A percentile compares a stretch with the other conserved stretches of the same genome.
phyloP scores from a whole-genome alignment of 2,888 invertebrate genomes.

The Flexamia atlantica region DNA sequence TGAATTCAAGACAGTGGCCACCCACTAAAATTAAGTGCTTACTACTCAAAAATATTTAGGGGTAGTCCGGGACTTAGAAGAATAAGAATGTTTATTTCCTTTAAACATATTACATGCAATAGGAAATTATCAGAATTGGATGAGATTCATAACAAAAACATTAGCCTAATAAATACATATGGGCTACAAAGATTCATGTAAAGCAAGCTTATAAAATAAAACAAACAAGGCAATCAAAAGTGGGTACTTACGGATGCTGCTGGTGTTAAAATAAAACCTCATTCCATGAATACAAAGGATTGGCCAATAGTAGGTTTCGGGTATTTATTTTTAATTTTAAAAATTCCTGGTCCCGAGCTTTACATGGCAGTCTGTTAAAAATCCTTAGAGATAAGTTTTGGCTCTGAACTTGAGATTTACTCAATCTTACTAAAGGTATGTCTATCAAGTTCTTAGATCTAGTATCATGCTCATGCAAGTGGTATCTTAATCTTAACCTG shows the following conservation, averaged over 20 bases:
- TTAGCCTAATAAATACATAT: too few species aligned
- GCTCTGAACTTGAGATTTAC: background rate
- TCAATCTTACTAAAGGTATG: too few species aligned
- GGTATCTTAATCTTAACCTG: too few species aligned
- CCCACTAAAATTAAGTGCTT: too few species aligned
- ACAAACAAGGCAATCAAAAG: background rate
- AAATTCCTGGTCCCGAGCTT: constrained; percentile 3
- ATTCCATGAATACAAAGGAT: background rate
- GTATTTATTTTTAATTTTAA: background rate
- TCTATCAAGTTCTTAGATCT: background rate
- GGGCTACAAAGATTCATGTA: too few species aligned
- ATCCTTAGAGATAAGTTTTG: background rate
- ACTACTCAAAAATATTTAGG: too few species aligned
- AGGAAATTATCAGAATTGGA: too few species aligned
- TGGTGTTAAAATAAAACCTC: background rate
- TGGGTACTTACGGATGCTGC: constrained; percentile 14
- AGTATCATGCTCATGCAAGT: background rate
- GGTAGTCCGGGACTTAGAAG: too few species aligned
- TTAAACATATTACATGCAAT: too few species aligned
- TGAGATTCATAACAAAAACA: too few species aligned
- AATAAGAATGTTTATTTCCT: background rate
- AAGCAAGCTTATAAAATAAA: too few species aligned
- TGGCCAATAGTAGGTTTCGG: background rate
- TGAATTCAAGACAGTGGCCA: too few species aligned
- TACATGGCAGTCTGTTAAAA: background rate